Base-by-base conservation (phyloP, 2,113 vertebrate species). In the Nanorana parkeri region DNA sequence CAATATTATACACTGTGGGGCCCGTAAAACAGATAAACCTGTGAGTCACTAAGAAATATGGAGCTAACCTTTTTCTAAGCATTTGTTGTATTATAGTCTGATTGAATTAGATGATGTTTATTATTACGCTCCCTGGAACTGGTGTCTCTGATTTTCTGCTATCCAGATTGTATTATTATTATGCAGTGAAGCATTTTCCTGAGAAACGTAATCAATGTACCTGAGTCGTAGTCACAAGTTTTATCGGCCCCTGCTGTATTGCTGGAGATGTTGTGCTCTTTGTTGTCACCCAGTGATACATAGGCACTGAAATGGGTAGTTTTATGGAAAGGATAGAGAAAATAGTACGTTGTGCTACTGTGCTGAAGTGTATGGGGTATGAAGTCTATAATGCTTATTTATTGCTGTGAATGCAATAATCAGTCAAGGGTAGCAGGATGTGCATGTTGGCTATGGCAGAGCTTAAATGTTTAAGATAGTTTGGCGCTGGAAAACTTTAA, bases 21-120 rank as follows among this genome's bases (percentile, higher is more conserved):
- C n/a, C 72, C 32, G 28, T 21, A 74, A 11, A 74, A 16, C 19
- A 75, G 72, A 61, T n/a, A 61, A 61, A 75, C 28, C 23, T 23
- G n/a, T 60, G 72, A 60, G 28, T 75, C 29, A 61, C 72, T 21
- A 29, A 60, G 72, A 75, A 60, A 60, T 61, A 68, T 55, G 51
- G 56, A 51, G 1, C 23, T 55, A 78, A 66, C 64, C 64, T 78
- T 78, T 78, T 54, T 52, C 6, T 55, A 78, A 68, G 51, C 41
- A 55, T 26, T 51, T 77, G 24, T 78, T 78, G 64, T 68, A 51
- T 78, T 32, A 78, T 32, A 67, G 47, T 15, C 19, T 55, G 28
- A 67, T 55, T 78, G 51, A 78, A 78, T 78, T 78, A 68, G 15
- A 78, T 67, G 51, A 64, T 21, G 47, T 78, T 67, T 78, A 68